Conservation (phyloP, 1,140 invertebrate species). For the Brachystomella parvula region DNA sequence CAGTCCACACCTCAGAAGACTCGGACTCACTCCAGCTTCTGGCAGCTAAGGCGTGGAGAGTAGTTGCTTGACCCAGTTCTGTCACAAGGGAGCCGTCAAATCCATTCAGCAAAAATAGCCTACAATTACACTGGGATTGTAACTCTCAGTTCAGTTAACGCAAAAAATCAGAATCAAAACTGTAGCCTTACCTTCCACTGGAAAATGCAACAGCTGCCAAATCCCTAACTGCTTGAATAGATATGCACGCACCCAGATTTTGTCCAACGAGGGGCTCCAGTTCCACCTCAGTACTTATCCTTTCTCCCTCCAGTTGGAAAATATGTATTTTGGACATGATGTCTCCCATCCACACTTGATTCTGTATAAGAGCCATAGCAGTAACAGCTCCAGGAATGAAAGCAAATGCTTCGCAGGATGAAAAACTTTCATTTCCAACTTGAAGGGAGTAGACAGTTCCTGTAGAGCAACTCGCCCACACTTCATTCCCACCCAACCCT, state of each 20-base stretch:
- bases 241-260: slow-evolving; percentile 10
- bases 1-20: slow-evolving; percentile 59
- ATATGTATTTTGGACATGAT: slow-evolving; percentile 68
- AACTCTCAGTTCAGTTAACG: no score
- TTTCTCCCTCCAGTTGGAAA: slow-evolving; percentile 46
- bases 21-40: slow-evolving; percentile 41
- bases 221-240: slow-evolving; percentile 29
- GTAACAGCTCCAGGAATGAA: slow-evolving; percentile 58
- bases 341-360: slow-evolving; percentile 78
- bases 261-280: neutral
- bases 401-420: slow-evolving; percentile 60
- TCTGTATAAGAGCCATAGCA: slow-evolving; percentile 53
- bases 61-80: slow-evolving; percentile 3
- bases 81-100: neutral
- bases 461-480: slow-evolving; percentile 38
- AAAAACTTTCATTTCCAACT: slow-evolving; percentile 39
- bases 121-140: no score
- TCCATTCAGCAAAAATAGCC: neutral
- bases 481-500: slow-evolving; percentile 27
- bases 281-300: slow-evolving; percentile 20
- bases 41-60: slow-evolving; percentile 33
- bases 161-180: slow-evolving; percentile 32
- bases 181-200: slow-evolving; percentile 27
- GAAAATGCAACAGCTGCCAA: slow-evolving; percentile 32
- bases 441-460: slow-evolving; percentile 43